Conservation (phyloP, 2,888 invertebrate genomes). For the Mimas tiliae region DNA sequence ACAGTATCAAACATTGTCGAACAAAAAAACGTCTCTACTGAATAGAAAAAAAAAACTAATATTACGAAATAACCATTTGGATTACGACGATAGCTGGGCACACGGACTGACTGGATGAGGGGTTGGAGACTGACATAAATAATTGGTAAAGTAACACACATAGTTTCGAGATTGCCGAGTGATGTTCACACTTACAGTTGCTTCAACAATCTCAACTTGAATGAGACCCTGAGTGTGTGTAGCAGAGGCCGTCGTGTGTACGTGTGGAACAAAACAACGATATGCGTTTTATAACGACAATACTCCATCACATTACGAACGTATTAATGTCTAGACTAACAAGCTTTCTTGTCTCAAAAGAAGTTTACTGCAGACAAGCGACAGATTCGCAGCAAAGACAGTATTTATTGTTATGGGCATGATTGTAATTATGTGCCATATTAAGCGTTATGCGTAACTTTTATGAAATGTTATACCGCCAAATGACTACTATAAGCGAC, state of each 20-base stretch:
- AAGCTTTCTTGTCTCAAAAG: conserved; percentile 33
- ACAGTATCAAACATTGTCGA: conserved; percentile 31
- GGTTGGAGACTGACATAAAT: conserved; percentile 65
- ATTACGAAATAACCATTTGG: conserved; percentile 62
- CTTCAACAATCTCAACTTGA: conserved; percentile 82
- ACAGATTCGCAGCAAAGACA: conserved; percentile 60
- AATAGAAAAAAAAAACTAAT: conserved; percentile 57
- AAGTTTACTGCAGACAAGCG: conserved; percentile 56
- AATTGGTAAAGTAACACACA: conserved; percentile 77
- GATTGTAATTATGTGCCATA: conserved; percentile 48
- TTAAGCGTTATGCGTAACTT: conserved; percentile 65
- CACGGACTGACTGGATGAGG: conserved; percentile 65
- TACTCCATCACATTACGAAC: conserved; percentile 38
- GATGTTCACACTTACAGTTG: conserved; percentile 84
- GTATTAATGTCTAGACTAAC: conserved; percentile 17
- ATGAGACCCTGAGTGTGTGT: conserved; percentile 77
- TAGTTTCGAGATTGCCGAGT: conserved; percentile 68
- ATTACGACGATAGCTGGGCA: conserved; percentile 71
- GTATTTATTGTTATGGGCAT: conserved; percentile 41
- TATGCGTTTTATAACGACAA: conserved; percentile 60
- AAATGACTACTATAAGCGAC: conserved; percentile 75
- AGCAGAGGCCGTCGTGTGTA: conserved; percentile 70
- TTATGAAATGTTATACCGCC: conserved; percentile 59
- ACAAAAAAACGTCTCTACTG: conserved; percentile 40
- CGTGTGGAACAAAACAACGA: conserved; percentile 81